Percentiles rank a stretch among this genome's conserved stretches.
Conservation (phyloP, 2,888 invertebrate genomes). For the Cosmia trapezina region DNA sequence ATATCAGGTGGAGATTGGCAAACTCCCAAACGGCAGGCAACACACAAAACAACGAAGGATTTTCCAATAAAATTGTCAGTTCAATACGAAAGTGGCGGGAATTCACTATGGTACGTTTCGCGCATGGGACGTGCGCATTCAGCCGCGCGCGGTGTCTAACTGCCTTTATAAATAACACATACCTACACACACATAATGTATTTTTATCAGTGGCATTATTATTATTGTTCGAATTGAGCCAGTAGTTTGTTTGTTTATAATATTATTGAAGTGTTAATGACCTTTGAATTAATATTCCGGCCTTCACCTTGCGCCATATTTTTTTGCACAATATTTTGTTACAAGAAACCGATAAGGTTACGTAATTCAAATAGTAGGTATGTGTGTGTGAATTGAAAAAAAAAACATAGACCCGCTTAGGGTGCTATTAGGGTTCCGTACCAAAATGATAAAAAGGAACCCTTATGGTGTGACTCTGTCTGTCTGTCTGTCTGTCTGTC, state of each 20-base stretch:
- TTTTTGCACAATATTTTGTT: background rate
- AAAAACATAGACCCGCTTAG: too few species aligned
- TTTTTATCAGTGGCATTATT: constrained; percentile 30
- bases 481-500: too few species aligned
- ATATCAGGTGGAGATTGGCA: background rate
- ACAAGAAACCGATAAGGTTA: too few species aligned
- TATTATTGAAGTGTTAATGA: constrained; percentile 35
- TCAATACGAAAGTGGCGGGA: constrained; percentile 30
- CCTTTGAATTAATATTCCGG: constrained; percentile 7
- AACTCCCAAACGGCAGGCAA: background rate
- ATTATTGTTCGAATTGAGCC: constrained; percentile 13
- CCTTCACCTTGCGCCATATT: background rate
- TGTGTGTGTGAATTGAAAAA: too few species aligned
- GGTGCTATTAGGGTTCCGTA: too few species aligned
- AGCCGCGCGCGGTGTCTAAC: constrained; percentile 19
- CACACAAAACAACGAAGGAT: background rate
- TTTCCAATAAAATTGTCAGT: background rate
- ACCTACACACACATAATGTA: constrained; percentile 7
- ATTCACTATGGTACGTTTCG: background rate
- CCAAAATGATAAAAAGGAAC: too few species aligned
- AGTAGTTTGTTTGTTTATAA: constrained; percentile 33
- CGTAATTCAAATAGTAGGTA: too few species aligned
- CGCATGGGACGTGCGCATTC: constrained; percentile 2
- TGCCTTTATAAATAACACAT: background rate
- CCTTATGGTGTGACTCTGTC: too few species aligned